These are phyloP conservation scores for Bicyclus anynana DNA, from an alignment of 1,140 invertebrate genomes.

Conservation along the genomic window DNA sequence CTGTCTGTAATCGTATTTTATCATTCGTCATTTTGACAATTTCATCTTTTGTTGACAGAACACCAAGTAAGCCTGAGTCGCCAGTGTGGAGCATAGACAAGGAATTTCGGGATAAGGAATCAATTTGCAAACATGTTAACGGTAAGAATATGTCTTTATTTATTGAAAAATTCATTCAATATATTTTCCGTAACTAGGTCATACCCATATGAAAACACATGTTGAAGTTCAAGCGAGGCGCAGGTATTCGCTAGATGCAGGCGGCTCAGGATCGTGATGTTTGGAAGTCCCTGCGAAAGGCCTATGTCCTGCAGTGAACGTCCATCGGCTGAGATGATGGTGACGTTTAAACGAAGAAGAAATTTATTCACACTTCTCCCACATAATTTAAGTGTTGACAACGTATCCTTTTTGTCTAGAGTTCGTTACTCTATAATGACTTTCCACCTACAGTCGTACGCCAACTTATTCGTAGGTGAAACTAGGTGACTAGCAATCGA, in stretches of 20 bases:
- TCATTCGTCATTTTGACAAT: not conserved
- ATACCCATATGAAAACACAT: no score
- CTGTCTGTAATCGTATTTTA: no score
- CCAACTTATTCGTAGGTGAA: not conserved
- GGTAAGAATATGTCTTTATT: slow-evolving; percentile 47
- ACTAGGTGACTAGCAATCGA: not conserved
- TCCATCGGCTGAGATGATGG: no score
- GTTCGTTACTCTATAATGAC: slow-evolving; percentile 1
- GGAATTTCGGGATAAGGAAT: slow-evolving; percentile 58
- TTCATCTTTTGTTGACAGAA: slow-evolving; percentile 41
- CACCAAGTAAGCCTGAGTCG: slow-evolving; percentile 62
- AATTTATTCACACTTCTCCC: not conserved
- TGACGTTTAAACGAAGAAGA: no score
- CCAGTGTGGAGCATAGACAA: slow-evolving; percentile 60
- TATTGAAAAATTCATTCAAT: no score
- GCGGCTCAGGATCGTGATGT: no score
- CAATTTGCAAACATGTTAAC: slow-evolving; percentile 61
- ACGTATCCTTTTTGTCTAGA: not conserved
- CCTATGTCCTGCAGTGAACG: no score
- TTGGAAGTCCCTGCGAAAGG: no score
- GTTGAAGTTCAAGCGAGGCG: no score
- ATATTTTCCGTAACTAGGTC: no score
- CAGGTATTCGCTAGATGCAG: no score
- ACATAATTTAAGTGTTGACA: not conserved
- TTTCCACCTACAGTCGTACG: not conserved